These are phyloP conservation scores for Yponomeuta plumbellus DNA, from an alignment of 2,888 invertebrate genomes.

Conservation along the genomic window DNA sequence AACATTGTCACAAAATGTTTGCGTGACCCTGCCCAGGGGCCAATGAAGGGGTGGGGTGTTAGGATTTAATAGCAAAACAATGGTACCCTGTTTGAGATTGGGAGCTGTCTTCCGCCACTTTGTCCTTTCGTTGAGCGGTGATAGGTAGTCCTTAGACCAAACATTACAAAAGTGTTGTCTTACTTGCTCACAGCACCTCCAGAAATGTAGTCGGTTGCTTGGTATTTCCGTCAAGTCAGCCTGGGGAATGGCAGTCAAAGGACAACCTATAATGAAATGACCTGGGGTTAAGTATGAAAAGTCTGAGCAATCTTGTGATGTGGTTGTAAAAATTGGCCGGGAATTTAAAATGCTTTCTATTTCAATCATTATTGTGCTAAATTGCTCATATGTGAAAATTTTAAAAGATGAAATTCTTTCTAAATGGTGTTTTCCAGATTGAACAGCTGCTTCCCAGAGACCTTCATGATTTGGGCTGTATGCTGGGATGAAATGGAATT, in stretches of 20 bases:
- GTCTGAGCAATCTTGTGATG: neutral
- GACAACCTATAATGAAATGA: slow-evolving; percentile 6
- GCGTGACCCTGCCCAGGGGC: slow-evolving; percentile 8
- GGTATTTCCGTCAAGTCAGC: neutral
- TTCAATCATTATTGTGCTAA: slow-evolving; percentile 15
- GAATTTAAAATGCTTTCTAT: slow-evolving; percentile 18
- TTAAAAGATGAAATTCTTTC: slow-evolving; percentile 10
- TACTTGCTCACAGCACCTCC: too few species aligned
- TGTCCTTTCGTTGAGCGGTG: neutral
- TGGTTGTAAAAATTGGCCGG: slow-evolving; percentile 9
- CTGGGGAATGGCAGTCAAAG: slow-evolving; percentile 10
- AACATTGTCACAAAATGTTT: neutral
- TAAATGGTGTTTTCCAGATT: slow-evolving; percentile 14
- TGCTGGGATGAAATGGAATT: slow-evolving; percentile 13
- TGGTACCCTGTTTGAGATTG: slow-evolving; percentile 1
- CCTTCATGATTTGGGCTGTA: slow-evolving; percentile 10
- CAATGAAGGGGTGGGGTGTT: slow-evolving; percentile 8
- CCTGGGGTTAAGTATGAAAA: slow-evolving; percentile 3
- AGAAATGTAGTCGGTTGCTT: too few species aligned
- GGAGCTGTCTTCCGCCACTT: slow-evolving; percentile 5
- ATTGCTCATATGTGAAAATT: slow-evolving; percentile 17
- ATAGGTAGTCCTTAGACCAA: slow-evolving; percentile 14
- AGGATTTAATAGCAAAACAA: slow-evolving; percentile 3
- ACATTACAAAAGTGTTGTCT: slow-evolving; percentile 16
- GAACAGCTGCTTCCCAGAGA: slow-evolving; percentile 11